Percentiles rank a stretch among this genome's conserved stretches.
phyloP scores from a whole-genome alignment of 2,113 vertebrate species.

The Globicephala melas region DNA sequence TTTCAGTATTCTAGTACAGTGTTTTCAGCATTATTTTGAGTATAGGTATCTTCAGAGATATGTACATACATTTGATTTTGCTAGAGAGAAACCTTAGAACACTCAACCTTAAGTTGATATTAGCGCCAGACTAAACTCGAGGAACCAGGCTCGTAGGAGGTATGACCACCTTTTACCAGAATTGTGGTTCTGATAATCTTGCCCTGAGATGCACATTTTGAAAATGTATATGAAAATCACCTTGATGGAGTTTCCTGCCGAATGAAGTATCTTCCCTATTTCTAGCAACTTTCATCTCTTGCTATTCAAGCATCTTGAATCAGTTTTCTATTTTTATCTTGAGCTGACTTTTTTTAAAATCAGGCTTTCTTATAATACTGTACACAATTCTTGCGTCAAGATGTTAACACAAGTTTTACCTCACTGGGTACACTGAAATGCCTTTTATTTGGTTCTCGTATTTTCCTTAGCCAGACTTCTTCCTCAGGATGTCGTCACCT shows the following conservation, averaged over 20 bases:
- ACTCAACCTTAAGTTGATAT: not conserved
- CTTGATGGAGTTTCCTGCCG: not conserved
- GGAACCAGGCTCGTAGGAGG: not conserved
- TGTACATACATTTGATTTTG: not conserved
- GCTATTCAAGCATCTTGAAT: not conserved
- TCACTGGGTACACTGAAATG: not conserved
- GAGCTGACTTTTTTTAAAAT: not conserved
- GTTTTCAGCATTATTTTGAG: not conserved
- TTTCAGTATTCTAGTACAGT: not conserved
- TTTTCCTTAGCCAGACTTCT: not conserved
- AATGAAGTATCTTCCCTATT: not conserved
- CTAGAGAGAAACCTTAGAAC: not conserved
- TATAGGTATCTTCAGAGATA: not conserved
- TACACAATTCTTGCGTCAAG: not conserved
- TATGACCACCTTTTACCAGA: not conserved
- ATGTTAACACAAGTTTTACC: not conserved
- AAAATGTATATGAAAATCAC: not conserved
- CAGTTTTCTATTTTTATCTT: not conserved
- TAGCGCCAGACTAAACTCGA: not conserved
- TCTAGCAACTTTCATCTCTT: slow-evolving; percentile 5
- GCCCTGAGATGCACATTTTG: not conserved
- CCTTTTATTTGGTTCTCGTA: not conserved
- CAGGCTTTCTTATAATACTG: not conserved
- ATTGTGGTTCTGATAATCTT: not conserved
- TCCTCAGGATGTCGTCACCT: not conserved